A percentile compares a stretch with the other conserved stretches of the same genome.
Evolutionary conservation across 2,113 vertebrate genomes (phyloP).

Genomic region (Raja brachyura): DNA sequence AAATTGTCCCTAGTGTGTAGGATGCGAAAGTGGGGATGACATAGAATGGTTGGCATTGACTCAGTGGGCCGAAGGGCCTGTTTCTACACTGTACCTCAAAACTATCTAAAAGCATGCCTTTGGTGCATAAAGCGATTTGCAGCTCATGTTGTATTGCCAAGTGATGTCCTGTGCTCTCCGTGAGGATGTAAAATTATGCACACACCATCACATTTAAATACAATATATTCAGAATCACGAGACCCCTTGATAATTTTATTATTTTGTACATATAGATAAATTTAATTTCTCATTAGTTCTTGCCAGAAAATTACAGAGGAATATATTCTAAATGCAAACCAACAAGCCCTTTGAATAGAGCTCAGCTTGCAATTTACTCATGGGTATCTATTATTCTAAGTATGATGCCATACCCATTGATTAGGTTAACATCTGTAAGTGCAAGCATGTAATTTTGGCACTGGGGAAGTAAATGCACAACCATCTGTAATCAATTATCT

Average conservation of each 20-base stretch:
- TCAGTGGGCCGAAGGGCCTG: no score
- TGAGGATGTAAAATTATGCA: not conserved
- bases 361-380: not conserved
- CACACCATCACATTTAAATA: not conserved
- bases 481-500: constrained; percentile 18
- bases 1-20: no score
- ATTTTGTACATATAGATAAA: not conserved
- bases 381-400: constrained; percentile 5
- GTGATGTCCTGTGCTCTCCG: not conserved
- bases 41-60: no score
- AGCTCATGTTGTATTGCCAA: not conserved
- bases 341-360: not conserved
- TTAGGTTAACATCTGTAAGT: constrained; percentile 16
- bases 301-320: not conserved
- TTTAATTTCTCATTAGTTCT: not conserved
- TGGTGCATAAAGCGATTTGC: not conserved
- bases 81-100: no score
- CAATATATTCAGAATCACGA: not conserved
- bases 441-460: constrained; percentile 12
- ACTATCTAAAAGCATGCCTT: not conserved
- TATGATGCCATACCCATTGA: not conserved
- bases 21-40: no score
- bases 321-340: not conserved
- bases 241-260: not conserved
- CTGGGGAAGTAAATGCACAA: not conserved